Base-by-base conservation (phyloP, 2,888 invertebrate genomes). In the Dinocampus coccinellae region DNA sequence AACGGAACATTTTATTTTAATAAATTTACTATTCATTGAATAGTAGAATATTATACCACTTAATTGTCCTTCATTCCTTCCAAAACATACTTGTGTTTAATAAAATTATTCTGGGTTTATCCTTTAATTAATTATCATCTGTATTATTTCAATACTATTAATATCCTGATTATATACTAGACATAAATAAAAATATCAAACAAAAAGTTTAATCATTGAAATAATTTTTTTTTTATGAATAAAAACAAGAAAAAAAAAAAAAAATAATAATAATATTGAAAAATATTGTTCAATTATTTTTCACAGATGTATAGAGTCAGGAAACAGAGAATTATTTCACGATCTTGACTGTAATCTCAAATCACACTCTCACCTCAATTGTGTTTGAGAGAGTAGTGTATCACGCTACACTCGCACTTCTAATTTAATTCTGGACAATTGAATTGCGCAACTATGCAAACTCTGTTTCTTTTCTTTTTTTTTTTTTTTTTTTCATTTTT, bases 351-450 rank as follows among this genome's bases (percentile, higher is more conserved):
- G 57, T 6, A 22, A 26, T 26, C 58, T 58, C 34, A 47, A 47
- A 47, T 47, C 47, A 26, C 33, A 58, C 58, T 58, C 58, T 58
- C 55, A 26, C 55, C 55, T 22, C 22, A 55, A 26, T 47, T 47
- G 47, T 47, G 47, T 7, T 47, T 55, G 55, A 55, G 26, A 62
- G 36, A 13, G 16, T 62, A 42, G 36, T 24, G 16, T 62, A 42
- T 42, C 42, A 24, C 39, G 47, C 13, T 20, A 42, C 22, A 36
- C 22, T 26, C 62, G 63, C 63, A 47, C 52, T 64, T 63, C 63
- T 42, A 63, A 42, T 29, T 42, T 42, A 47, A 47, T 47, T 26
- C 63, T 64, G 47, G 34, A 64, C 52, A 47, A 29, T 47, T 52
- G 47, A 42, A 13, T 64, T 64, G 47, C 63, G 33, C 47, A 64